Base-by-base conservation (phyloP, 1,140 invertebrate genomes). In the Asobara japonica region DNA sequence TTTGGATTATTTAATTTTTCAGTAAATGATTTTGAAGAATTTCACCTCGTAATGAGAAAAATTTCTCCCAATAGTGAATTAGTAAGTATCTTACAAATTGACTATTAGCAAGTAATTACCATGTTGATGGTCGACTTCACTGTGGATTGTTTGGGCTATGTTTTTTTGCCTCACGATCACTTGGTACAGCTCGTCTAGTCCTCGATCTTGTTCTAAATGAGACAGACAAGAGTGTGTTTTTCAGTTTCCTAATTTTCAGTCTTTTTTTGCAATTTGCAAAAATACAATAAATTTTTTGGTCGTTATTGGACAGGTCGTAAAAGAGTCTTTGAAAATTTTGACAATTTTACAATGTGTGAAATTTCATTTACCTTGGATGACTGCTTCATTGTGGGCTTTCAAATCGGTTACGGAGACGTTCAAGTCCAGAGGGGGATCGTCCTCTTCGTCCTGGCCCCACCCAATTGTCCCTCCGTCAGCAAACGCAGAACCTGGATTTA, bases 91-190 rank as follows among this genome's bases (percentile, higher is more conserved):
- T n/a, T n/a, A n/a, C n/a, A n/a, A n/a, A n/a, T n/a, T n/a, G n/a
- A n/a, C n/a, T n/a, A n/a, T n/a, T n/a, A n/a, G n/a, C n/a, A n/a
- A n/a, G n/a, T 18, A 41, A 29, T 83, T 83, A 94, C 93, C 93
- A 89, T 95, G 94, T 77, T 96, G 94, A 75, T 90, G 83, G 80
- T 94, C 91, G 0, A 95, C 93, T 89, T 96, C 94, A 80, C 89
- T 89, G 25, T 91, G 90, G 76, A 96, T 93, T 56, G 91, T 91
- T 48, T 91, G 84, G 22, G 94, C 94, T 78, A 96, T 91, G 78
- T 92, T 85, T 76, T 94, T 95, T 81, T 96, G 95, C 25, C 94
- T 84, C 0, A 90, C 89, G 64, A 96, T 93, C 3, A 94, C 92
- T 80, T 92, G 90, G 11, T 93, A 92, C 51, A 96, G 86, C 70